A percentile compares a stretch with the other conserved stretches of the same genome.
Conservation (phyloP, 2,113 vertebrate genomes). For the Neoarius graeffei region DNA sequence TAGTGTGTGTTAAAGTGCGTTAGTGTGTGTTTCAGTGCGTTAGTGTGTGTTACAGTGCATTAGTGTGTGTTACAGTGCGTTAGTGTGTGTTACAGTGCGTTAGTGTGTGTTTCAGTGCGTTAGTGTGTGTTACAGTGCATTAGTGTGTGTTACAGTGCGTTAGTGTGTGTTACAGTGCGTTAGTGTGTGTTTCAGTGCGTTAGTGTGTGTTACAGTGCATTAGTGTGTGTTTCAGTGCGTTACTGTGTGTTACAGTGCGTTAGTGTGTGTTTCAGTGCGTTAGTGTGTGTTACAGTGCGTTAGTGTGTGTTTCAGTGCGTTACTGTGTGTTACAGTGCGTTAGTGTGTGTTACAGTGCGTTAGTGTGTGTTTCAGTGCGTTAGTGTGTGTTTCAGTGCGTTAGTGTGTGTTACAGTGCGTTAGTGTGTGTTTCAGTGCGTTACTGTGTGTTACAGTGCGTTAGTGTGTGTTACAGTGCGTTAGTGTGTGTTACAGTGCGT, state of each 20-base stretch:
- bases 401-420: neutral
- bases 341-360: neutral
- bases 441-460: neutral
- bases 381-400: no score
- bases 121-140: neutral
- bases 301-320: no score
- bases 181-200: neutral
- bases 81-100: neutral
- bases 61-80: no score
- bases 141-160: no score
- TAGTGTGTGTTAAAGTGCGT: no score
- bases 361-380: neutral
- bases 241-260: neutral
- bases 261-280: no score
- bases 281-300: no score
- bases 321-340: neutral
- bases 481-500: neutral
- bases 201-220: no score
- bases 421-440: neutral
- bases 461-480: neutral
- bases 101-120: neutral
- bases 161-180: no score
- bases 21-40: neutral
- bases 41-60: no score
- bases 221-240: neutral